phyloP scores from a whole-genome alignment of 2,113 vertebrate species.

The Tetraodon nigroviridis region DNA sequence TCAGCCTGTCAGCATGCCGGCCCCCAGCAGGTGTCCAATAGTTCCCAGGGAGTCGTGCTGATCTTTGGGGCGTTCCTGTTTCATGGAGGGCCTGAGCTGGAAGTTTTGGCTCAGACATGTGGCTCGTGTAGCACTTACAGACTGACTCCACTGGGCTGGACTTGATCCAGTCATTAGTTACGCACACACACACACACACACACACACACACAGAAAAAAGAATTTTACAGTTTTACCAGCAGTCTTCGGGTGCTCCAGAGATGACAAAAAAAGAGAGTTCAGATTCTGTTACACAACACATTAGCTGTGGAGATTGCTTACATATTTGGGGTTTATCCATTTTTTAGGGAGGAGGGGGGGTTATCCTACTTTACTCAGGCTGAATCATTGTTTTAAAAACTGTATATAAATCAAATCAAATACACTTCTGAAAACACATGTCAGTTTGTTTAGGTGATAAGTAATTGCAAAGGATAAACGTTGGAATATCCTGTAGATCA shows the following conservation, averaged over 20 bases:
- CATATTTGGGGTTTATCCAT: slow-evolving; percentile 11
- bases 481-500: background rate
- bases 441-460: no score
- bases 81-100: slow-evolving; percentile 9
- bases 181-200: background rate
- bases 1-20: slow-evolving; percentile 18
- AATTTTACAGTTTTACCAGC: background rate
- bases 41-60: slow-evolving; percentile 9
- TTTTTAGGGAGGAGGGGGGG: no score
- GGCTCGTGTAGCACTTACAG: slow-evolving; percentile 25
- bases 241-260: slow-evolving; percentile 8
- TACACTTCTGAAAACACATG: background rate
- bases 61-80: slow-evolving; percentile 12
- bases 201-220: no score
- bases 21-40: slow-evolving; percentile 26
- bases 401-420: background rate
- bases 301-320: slow-evolving; percentile 6
- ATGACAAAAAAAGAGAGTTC: slow-evolving; percentile 19
- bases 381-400: no score
- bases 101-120: slow-evolving; percentile 33
- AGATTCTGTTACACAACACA: slow-evolving; percentile 24
- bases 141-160: slow-evolving; percentile 35
- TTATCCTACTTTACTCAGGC: no score
- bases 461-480: background rate
- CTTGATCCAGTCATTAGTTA: slow-evolving; percentile 21